Conservation (phyloP, 2,113 vertebrate genomes). For the Heloderma charlesbogerti region DNA sequence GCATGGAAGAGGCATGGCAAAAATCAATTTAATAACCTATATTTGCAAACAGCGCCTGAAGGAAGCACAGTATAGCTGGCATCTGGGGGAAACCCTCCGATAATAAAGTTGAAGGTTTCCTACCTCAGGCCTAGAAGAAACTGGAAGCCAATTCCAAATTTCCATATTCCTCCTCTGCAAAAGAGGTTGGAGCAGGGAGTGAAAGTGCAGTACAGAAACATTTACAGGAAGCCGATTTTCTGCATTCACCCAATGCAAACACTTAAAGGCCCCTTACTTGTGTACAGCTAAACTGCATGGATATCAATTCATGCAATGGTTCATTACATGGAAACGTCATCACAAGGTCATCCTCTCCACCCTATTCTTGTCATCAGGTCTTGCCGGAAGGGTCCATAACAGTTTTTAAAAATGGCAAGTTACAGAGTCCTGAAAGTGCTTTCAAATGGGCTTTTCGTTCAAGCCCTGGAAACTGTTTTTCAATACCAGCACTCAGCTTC, state of each 20-base stretch:
- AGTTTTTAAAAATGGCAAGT: too few species aligned
- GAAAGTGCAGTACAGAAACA: not conserved
- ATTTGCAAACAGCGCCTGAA: constrained; percentile 30
- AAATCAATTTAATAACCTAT: constrained; percentile 50
- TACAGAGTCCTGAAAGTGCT: not conserved
- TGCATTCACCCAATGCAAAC: not conserved
- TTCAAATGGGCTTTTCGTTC: too few species aligned
- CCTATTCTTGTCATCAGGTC: not conserved
- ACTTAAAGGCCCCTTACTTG: not conserved
- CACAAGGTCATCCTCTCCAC: not conserved
- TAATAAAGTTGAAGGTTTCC: not conserved
- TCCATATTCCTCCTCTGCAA: not conserved
- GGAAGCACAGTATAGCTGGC: not conserved
- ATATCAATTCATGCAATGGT: not conserved
- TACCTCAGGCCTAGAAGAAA: not conserved
- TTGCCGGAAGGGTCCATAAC: too few species aligned
- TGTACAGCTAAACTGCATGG: not conserved
- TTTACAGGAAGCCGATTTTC: not conserved
- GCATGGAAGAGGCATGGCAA: constrained; percentile 29
- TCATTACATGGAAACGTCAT: not conserved
- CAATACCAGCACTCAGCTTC: not conserved
- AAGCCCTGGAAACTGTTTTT: too few species aligned
- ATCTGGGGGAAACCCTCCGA: not conserved
- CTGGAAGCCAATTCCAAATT: not conserved
- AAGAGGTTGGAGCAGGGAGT: not conserved